Evolutionary conservation across 2,888 invertebrate genomes (phyloP).

Genomic region (Periphyllus acericola): DNA sequence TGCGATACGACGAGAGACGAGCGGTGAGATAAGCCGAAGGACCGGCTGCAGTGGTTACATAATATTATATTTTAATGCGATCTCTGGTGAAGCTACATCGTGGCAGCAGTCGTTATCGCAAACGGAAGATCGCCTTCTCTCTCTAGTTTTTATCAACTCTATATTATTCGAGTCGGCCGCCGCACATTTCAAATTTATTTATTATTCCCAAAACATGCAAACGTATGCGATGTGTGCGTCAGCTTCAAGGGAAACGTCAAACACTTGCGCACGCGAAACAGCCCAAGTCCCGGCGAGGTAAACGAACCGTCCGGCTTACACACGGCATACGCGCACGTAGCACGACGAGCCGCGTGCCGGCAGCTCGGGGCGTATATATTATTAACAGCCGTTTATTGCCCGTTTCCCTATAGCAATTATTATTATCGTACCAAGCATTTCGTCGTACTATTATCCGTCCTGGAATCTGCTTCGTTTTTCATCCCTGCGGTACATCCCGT

Average conservation of each 20-base stretch:
- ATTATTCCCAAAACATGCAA: neutral
- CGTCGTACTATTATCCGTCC: neutral
- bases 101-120: too few species aligned
- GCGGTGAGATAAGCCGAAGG: too few species aligned
- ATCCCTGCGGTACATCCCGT: too few species aligned
- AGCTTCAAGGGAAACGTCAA: neutral
- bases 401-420: neutral
- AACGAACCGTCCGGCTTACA: slow-evolving; percentile 25
- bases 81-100: too few species aligned
- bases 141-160: neutral
- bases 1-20: too few species aligned
- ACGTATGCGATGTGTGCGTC: too few species aligned
- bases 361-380: neutral
- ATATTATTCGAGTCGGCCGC: neutral
- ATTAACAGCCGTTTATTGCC: slow-evolving; percentile 3
- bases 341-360: neutral
- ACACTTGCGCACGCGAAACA: slow-evolving; percentile 2
- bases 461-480: too few species aligned
- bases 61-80: too few species aligned
- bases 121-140: too few species aligned
- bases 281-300: slow-evolving; percentile 26
- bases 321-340: neutral
- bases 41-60: too few species aligned
- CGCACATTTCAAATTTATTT: slow-evolving; percentile 39
- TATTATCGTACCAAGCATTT: neutral